Evolutionary conservation across 2,113 vertebrate genomes (phyloP).

Genomic region (Alectura lathami): DNA sequence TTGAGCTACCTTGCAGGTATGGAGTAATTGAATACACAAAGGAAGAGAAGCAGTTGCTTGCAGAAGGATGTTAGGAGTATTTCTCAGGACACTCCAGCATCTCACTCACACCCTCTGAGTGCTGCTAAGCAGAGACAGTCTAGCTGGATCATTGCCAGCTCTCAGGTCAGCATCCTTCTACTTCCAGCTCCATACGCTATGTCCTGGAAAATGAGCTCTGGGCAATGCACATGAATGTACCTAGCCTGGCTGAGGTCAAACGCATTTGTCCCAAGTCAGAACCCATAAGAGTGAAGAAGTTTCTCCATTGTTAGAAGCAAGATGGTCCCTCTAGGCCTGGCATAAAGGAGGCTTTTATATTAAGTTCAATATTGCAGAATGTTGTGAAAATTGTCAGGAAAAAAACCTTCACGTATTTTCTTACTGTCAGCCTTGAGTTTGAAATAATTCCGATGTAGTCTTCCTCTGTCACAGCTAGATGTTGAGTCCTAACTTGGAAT

Average conservation of each 20-base stretch:
- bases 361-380: background rate
- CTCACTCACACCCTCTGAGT: background rate
- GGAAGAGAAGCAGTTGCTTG: background rate
- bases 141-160: background rate
- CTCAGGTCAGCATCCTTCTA: background rate
- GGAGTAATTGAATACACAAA: background rate
- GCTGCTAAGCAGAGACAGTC: background rate
- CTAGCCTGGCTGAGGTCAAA: background rate
- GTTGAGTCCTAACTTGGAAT: slow-evolving; percentile 16
- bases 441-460: slow-evolving; percentile 2
- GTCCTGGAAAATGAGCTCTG: background rate
- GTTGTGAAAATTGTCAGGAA: background rate
- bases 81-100: background rate
- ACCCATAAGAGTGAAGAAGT: background rate
- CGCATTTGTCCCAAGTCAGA: background rate
- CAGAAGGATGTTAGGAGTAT: background rate
- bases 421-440: background rate
- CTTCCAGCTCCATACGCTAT: background rate
- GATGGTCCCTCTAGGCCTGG: background rate
- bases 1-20: background rate
- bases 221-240: background rate
- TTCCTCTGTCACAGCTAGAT: background rate
- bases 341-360: background rate
- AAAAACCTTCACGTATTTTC: background rate
- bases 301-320: background rate